Conservation (phyloP, 92 coral and sea anemone species). For the Meandrina meandrites region DNA sequence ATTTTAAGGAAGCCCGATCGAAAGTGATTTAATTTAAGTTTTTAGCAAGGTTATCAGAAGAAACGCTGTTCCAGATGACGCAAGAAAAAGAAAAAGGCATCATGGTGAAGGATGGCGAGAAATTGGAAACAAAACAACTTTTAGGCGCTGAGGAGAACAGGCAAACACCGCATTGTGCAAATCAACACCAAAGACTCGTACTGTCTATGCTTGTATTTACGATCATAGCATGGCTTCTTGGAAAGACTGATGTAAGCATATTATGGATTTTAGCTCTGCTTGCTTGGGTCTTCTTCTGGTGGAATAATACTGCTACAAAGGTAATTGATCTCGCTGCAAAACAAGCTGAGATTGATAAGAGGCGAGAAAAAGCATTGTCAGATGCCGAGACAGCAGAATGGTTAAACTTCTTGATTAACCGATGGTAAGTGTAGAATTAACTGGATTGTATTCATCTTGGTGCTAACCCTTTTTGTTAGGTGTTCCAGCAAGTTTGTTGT, state of each 20-base stretch:
- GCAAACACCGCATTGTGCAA: background rate
- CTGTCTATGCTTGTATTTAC: slow-evolving; percentile 35
- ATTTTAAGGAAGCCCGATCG: background rate
- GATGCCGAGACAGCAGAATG: slow-evolving; percentile 85
- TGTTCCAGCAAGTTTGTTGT: background rate
- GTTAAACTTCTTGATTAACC: slow-evolving; percentile 79
- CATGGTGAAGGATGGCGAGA: background rate
- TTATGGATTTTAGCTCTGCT: slow-evolving; percentile 64
- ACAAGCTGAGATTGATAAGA: slow-evolving; percentile 72
- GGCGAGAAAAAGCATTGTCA: slow-evolving; percentile 63
- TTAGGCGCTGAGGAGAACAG: background rate
- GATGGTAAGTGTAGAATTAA: slow-evolving; percentile 68
- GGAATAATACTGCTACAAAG: slow-evolving; percentile 65
- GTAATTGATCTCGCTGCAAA: slow-evolving; percentile 68
- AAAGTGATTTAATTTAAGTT: background rate
- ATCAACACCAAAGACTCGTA: slow-evolving; percentile 34
- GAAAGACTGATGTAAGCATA: slow-evolving; percentile 52
- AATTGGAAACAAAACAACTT: slow-evolving; percentile 11
- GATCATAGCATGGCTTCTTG: slow-evolving; percentile 73
- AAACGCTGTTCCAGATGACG: slow-evolving; percentile 19
- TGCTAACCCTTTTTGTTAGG: background rate
- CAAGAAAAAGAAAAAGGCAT: background rate
- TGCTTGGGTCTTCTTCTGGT: slow-evolving; percentile 66
- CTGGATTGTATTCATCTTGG: background rate
- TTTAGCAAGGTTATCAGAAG: background rate